A percentile compares a stretch with the other conserved stretches of the same genome.
These are phyloP conservation scores for Cheirogaleus medius DNA, from an alignment of 2,113 vertebrate genomes.

Conservation along the genomic window DNA sequence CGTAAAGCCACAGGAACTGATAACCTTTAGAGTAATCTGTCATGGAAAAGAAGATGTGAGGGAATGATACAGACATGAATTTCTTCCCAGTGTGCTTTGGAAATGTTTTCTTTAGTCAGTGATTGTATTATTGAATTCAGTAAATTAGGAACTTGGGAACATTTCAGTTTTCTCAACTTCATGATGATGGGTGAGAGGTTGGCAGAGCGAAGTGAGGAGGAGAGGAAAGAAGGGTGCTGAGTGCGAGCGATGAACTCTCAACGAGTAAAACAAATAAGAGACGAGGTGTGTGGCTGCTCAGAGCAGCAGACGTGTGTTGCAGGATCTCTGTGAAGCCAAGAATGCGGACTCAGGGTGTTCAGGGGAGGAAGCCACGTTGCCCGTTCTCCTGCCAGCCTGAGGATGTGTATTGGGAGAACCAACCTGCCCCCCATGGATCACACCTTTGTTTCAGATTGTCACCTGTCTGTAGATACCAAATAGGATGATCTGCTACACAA, in stretches of 20 bases:
- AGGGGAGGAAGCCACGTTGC: too few relatives aligned
- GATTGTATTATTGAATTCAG: neutral
- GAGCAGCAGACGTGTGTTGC: neutral
- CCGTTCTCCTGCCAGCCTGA: too few relatives aligned
- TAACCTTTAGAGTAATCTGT: neutral
- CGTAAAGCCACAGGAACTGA: neutral
- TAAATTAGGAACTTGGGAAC: neutral
- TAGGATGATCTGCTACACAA: neutral
- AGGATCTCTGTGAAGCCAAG: neutral
- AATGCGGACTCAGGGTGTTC: too few relatives aligned
- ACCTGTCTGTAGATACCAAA: neutral
- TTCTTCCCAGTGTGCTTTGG: neutral
- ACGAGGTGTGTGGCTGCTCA: neutral
- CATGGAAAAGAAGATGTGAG: neutral
- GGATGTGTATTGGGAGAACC: too few relatives aligned
- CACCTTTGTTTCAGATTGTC: neutral
- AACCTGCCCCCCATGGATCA: neutral
- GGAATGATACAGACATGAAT: neutral
- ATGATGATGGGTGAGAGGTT: neutral
- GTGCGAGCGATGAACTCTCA: neutral
- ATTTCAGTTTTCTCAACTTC: neutral
- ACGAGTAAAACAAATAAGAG: neutral
- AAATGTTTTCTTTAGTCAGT: neutral
- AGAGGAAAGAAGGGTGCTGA: neutral
- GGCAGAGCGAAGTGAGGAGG: neutral